Percentiles rank a stretch among this genome's conserved stretches.
Evolutionary conservation across 2,888 invertebrate species (phyloP).

Genomic region (Phengaris alcon): DNA sequence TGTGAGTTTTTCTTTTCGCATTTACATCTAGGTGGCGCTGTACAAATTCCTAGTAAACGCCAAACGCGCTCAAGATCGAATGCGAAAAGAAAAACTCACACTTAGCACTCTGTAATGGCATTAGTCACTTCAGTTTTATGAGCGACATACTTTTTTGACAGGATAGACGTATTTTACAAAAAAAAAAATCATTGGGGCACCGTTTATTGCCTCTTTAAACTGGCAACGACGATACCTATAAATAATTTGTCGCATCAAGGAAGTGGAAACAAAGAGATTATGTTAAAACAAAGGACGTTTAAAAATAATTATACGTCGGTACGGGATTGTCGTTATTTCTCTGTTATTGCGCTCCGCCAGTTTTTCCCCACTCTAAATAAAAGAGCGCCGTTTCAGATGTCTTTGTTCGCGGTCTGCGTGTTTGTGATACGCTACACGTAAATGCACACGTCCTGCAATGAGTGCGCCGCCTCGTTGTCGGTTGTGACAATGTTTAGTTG

Average conservation of each 20-base stretch:
- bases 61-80: too few relatives aligned
- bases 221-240: neutral
- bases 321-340: conserved; percentile 33
- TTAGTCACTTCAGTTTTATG: neutral
- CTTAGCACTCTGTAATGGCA: neutral
- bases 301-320: conserved; percentile 28
- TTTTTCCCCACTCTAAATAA: conserved; percentile 50
- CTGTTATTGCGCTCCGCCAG: conserved; percentile 41
- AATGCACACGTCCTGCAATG: conserved; percentile 38
- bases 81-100: too few relatives aligned
- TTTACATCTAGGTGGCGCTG: too few relatives aligned
- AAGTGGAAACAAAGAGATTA: conserved; percentile 27
- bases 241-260: conserved; percentile 25
- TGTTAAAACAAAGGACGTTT: conserved; percentile 26
- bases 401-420: conserved; percentile 41
- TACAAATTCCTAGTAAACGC: too few relatives aligned
- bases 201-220: neutral
- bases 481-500: conserved; percentile 31
- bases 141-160: neutral
- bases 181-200: neutral
- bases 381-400: conserved; percentile 44
- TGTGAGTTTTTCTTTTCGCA: too few relatives aligned
- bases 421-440: conserved; percentile 36
- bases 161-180: neutral
- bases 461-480: conserved; percentile 34